Base-by-base conservation (phyloP, 2,113 vertebrate species). In the Plecotus auritus region DNA sequence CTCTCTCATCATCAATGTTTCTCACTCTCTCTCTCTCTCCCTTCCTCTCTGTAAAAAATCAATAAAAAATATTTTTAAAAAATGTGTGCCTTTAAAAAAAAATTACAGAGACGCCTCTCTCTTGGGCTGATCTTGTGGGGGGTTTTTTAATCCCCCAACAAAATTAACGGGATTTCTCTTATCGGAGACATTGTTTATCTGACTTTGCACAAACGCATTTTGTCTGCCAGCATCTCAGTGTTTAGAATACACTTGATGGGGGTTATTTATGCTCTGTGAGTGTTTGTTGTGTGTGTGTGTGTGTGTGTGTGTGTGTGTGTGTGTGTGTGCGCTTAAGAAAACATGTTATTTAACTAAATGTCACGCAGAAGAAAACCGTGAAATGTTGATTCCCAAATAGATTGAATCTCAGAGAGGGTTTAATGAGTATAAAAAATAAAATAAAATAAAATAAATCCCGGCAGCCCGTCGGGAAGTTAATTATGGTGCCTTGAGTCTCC, bases 401-500 rank as follows among this genome's bases (percentile, higher is more conserved):
- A 82, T 9, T 0, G 16, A 35, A 54, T 90, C 59, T 23, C 9
- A 76, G 86, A 64, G n/a, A 89, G 42, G 69, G 18, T 64, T 61
- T 64, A 83, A 77, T 64, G 35, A 90, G 42, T 91, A 69, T 5
- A 40, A 40, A 47, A 13, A 47, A 47, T 12, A 13, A 13, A 12
- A 45, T 9, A 1, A 45, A 8, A 45, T 9, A 54, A 70, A 94
- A n/a, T n/a, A 83, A 76, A n/a, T 40, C 54, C 23, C 28, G 86
- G 76, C 17, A 54, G n/a, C 49, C 47, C 42, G 37, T 82, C 23
- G 56, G 93, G 93, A 93, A 40, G 61, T 89, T 90, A 83, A 93
- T 90, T 83, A 87, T 6, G 4, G 37, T 30, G 35, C 49, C 45
- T 0, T 40, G 72, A 87, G 76, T 30, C 30, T n/a, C 37, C 42